Base-by-base conservation (phyloP, 2,797 vertebrate genomes). In the Tinamus major region DNA sequence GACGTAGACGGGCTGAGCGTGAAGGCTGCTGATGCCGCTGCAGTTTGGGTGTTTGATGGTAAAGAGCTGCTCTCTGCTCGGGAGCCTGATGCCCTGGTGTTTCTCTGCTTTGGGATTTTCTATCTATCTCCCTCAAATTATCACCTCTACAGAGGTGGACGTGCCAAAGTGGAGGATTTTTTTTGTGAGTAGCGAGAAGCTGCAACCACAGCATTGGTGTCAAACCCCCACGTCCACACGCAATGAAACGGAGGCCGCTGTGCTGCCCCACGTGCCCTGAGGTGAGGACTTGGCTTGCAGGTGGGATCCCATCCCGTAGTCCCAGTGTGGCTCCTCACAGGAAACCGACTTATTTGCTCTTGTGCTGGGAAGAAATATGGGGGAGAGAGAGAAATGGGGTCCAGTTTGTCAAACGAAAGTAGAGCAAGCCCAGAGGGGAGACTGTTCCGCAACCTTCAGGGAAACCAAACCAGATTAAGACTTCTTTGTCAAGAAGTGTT, bases 181-280 rank as follows among this genome's bases (percentile, higher is more conserved):
- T 94, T 68, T 46, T 87, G 76, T 44, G 18, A 33, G 61, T 39
- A 51, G n/a, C 65, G 49, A 35, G 58, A 93, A 37, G 35, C 51
- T 76, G 51, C 26, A 21, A 18, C 62, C 3, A 1, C 79, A 59
- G 63, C 27, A 1, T 6, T 55, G 53, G 0, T 19, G 13, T 48
- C 65, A 68, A 44, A 68, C 33, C 82, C 61, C 6, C 44, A 6
- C 0, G 0, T 58, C 65, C 27, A 2, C 0, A 6, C 6, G 6
- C n/a, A 37, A 14, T 27, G 33, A 67, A 37, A 7, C 23, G 68
- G 51, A 21, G 1, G 0, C 48, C 27, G 23, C 39, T n/a, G 27
- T 42, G 27, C 77, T 1, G 0, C 15, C 55, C 15, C 42, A 27
- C 4, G 1, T 51, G 27, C 62, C 8, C 0, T 0, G 4, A 13